Evolutionary conservation across 2,113 vertebrate genomes (phyloP).

Genomic region (Lutjanus erythropterus): DNA sequence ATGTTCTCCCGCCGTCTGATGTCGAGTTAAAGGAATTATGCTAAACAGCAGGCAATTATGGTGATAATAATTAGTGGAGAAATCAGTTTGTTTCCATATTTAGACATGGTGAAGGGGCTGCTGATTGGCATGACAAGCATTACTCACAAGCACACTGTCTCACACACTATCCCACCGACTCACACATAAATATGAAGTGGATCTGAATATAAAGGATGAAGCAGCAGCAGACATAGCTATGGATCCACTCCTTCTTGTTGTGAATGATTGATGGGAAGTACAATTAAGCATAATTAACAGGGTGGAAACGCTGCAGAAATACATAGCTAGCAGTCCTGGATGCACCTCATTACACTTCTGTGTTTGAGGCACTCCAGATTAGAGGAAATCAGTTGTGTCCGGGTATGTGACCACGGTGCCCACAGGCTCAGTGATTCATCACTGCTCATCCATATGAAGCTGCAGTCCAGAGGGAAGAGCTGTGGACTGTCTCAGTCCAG

Average conservation of each 20-base stretch:
- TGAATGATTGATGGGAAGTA: conserved; percentile 64
- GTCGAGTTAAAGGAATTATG: conserved; percentile 38
- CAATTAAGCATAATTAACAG: conserved; percentile 65
- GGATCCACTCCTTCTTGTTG: conserved; percentile 36
- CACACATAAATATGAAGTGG: neutral
- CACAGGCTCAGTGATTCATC: conserved; percentile 62
- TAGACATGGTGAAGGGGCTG: conserved; percentile 29
- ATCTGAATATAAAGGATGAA: conserved; percentile 9
- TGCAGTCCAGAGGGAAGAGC: conserved; percentile 23
- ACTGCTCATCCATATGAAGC: conserved; percentile 12
- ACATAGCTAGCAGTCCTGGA: conserved; percentile 42
- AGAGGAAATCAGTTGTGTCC: conserved; percentile 55
- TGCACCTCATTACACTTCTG: conserved; percentile 59
- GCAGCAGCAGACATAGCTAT: conserved; percentile 14
- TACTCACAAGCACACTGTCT: conserved; percentile 6
- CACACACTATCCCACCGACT: neutral
- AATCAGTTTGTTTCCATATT: conserved; percentile 59
- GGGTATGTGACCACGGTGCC: conserved; percentile 32
- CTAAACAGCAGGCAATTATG: conserved; percentile 56
- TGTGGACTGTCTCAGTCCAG: conserved; percentile 2
- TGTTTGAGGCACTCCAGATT: conserved; percentile 42
- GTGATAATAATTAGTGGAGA: conserved; percentile 47
- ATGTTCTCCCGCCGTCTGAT: conserved; percentile 8
- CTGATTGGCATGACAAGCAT: conserved; percentile 44
- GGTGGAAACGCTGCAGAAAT: conserved; percentile 29